phyloP scores from a whole-genome alignment of 2,113 vertebrate species.

The Sinocyclocheilus maitianheensis region DNA sequence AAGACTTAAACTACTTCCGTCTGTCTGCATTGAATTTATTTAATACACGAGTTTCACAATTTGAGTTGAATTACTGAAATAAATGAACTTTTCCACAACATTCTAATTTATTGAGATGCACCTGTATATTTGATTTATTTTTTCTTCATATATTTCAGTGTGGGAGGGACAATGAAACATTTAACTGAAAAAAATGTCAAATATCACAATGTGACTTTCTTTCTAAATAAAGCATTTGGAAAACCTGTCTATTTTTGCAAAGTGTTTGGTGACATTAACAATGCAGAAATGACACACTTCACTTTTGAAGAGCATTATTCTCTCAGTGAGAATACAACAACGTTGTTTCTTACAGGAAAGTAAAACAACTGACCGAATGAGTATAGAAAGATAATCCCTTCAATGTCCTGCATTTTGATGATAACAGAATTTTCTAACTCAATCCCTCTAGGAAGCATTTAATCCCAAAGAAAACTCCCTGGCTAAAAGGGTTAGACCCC shows the following conservation, averaged over 20 bases:
- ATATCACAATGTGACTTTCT: neutral
- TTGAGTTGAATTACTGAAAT: no score
- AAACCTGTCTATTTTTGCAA: neutral
- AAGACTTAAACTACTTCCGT: no score
- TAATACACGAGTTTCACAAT: no score
- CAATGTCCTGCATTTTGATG: conserved; percentile 62
- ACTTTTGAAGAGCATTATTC: conserved; percentile 8
- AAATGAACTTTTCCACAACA: no score
- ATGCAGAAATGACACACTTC: conserved; percentile 3
- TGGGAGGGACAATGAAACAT: neutral
- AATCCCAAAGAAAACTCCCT: conserved; percentile 46
- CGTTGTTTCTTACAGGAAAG: conserved; percentile 23
- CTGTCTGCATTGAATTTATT: no score
- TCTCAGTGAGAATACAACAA: conserved; percentile 18
- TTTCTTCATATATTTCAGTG: neutral
- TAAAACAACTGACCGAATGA: conserved; percentile 44
- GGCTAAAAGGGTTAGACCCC: neutral
- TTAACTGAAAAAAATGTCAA: neutral
- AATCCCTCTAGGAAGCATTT: conserved; percentile 43
- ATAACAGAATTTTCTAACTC: conserved; percentile 60
- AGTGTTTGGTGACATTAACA: neutral
- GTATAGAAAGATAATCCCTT: conserved; percentile 3
- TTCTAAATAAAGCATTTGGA: neutral
- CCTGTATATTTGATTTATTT: neutral
- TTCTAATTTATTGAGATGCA: no score